Conservation (phyloP, 2,888 invertebrate genomes). For the Orchestes rusci region DNA sequence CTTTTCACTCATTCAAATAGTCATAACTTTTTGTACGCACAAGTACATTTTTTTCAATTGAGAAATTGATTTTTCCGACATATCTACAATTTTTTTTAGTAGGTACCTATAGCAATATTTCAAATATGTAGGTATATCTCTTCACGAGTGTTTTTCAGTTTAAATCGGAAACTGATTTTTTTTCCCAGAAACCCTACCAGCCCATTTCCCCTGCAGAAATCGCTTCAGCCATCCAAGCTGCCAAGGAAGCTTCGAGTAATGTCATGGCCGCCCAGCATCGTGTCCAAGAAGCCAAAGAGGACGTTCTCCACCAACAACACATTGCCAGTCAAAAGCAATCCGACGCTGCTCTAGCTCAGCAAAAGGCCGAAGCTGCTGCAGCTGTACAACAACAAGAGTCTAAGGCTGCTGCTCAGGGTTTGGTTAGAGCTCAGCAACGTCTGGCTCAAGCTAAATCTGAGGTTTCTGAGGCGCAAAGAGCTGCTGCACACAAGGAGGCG, state of each 20-base stretch:
- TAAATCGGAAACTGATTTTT: not conserved
- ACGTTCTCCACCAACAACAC: constrained; percentile 63
- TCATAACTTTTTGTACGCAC: too few species aligned
- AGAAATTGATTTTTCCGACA: too few species aligned
- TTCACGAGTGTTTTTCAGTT: not conserved
- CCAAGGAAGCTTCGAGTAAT: constrained; percentile 64
- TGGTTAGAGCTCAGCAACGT: constrained; percentile 61
- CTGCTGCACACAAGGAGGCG: constrained; percentile 64
- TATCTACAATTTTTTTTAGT: not conserved
- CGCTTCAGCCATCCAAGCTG: constrained; percentile 63
- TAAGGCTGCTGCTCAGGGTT: constrained; percentile 57
- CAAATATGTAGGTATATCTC: not conserved
- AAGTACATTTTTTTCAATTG: too few species aligned
- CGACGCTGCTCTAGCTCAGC: constrained; percentile 51
- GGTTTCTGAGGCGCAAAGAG: constrained; percentile 63
- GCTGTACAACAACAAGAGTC: constrained; percentile 61
- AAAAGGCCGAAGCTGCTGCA: constrained; percentile 56
- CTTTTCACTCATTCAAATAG: too few species aligned
- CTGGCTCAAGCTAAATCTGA: constrained; percentile 63
- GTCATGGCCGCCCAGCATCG: constrained; percentile 66
- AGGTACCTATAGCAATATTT: not conserved
- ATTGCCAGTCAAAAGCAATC: constrained; percentile 68
- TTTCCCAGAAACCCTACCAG: constrained; percentile 22
- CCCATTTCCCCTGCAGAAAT: constrained; percentile 57
- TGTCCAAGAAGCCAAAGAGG: constrained; percentile 66